These are phyloP conservation scores for Ennomos fuscantarius DNA, from an alignment of 2,888 invertebrate species.

Conservation along the genomic window DNA sequence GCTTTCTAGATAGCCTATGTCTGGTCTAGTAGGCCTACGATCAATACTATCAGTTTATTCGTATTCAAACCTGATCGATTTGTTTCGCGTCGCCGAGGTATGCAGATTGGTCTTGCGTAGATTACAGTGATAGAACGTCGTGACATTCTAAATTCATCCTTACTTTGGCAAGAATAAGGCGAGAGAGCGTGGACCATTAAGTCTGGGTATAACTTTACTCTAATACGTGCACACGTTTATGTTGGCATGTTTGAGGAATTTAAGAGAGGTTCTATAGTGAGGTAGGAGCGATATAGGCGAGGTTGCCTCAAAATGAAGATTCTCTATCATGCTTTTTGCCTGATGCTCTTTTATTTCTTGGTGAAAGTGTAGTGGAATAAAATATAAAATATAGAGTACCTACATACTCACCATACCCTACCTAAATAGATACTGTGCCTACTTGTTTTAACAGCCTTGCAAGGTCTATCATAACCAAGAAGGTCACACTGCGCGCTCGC, in stretches of 20 bases:
- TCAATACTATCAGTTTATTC: slow-evolving; percentile 33
- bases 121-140: slow-evolving; percentile 23
- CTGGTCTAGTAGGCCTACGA: not conserved
- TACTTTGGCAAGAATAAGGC: not conserved
- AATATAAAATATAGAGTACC: too few species aligned
- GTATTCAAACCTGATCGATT: slow-evolving; percentile 45
- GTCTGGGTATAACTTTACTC: too few species aligned
- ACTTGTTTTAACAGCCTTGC: slow-evolving; percentile 1
- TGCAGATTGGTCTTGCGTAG: slow-evolving; percentile 39
- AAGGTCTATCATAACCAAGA: not conserved
- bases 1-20: too few species aligned
- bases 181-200: not conserved
- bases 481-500: not conserved
- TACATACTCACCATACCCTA: too few species aligned
- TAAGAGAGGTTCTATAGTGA: too few species aligned
- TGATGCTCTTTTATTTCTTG: too few species aligned
- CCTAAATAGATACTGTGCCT: not conserved
- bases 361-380: too few species aligned
- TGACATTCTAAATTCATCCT: slow-evolving; percentile 3
- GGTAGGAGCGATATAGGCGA: too few species aligned
- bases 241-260: slow-evolving; percentile 18
- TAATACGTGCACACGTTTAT: slow-evolving; percentile 6
- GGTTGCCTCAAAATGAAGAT: too few species aligned
- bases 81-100: slow-evolving; percentile 44
- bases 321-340: too few species aligned